These are phyloP conservation scores for Nymphalis polychloros DNA, from an alignment of 2,888 invertebrate genomes.

Conservation along the genomic window DNA sequence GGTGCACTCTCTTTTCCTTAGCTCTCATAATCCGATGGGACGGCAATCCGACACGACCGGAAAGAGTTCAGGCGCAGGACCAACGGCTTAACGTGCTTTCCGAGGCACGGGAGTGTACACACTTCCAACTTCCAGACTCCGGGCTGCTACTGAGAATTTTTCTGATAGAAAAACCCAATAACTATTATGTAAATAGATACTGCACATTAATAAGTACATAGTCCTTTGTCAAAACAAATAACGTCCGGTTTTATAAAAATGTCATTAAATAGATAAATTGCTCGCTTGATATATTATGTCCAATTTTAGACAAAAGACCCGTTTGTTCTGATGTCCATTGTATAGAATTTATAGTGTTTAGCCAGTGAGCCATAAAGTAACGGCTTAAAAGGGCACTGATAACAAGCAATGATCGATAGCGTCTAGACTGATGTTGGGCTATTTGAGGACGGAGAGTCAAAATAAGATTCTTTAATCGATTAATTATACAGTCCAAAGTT, in stretches of 20 bases:
- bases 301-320: constrained; percentile 12
- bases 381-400: constrained; percentile 15
- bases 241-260: constrained; percentile 1
- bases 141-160: too few species aligned
- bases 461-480: background rate
- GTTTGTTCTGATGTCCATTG: constrained; percentile 16
- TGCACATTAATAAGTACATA: too few species aligned
- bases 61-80: too few species aligned
- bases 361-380: constrained; percentile 25
- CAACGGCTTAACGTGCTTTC: too few species aligned
- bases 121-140: too few species aligned
- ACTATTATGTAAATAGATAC: too few species aligned
- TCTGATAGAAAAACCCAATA: too few species aligned
- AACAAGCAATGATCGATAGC: constrained; percentile 27
- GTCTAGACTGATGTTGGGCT: constrained; percentile 25
- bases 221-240: background rate
- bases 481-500: too few species aligned
- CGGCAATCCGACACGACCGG: too few species aligned
- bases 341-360: constrained; percentile 9
- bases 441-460: background rate
- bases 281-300: background rate
- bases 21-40: too few species aligned
- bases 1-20: too few species aligned
- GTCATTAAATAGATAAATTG: background rate
- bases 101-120: too few species aligned